A percentile compares a stretch with the other conserved stretches of the same genome.
These are phyloP conservation scores for Sebastes wilsoni DNA, from an alignment of 2,797 vertebrate species.

Conservation along the genomic window DNA sequence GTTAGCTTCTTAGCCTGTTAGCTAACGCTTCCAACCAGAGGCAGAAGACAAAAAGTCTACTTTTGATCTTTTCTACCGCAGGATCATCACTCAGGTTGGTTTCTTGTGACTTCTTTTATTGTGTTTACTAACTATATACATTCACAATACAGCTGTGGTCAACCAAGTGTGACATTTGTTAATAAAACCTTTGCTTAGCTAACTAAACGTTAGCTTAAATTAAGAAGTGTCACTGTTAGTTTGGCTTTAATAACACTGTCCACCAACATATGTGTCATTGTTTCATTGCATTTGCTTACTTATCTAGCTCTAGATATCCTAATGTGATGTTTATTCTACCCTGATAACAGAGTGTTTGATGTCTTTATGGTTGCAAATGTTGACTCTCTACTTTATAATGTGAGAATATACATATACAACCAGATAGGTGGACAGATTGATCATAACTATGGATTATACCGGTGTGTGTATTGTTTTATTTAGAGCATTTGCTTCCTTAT, in stretches of 20 bases:
- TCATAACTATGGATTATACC: neutral
- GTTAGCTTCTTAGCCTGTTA: constrained; percentile 37
- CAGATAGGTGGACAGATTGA: neutral
- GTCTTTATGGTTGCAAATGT: neutral
- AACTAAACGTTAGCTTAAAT: constrained; percentile 53
- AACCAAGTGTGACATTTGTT: neutral
- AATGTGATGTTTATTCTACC: neutral
- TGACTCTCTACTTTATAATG: neutral
- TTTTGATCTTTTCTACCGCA: constrained; percentile 41
- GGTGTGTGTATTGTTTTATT: neutral
- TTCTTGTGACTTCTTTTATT: neutral
- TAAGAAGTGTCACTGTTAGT: constrained; percentile 31
- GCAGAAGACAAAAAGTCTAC: constrained; percentile 55
- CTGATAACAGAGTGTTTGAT: constrained; percentile 9
- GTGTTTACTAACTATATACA: neutral
- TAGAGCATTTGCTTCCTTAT: neutral
- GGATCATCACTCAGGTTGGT: constrained; percentile 64
- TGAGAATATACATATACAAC: neutral
- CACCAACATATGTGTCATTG: accelerated
- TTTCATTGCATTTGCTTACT: neutral
- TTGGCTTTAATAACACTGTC: too few relatives aligned
- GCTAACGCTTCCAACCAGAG: constrained; percentile 6
- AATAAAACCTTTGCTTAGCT: constrained; percentile 15
- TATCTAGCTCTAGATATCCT: neutral
- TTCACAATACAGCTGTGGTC: neutral